Evolutionary conservation across 53 echinoderm and acorn worm species (phyloP), one percentile per base, ranked within the genome.

Genomic region (Arbacia lixula): DNA sequence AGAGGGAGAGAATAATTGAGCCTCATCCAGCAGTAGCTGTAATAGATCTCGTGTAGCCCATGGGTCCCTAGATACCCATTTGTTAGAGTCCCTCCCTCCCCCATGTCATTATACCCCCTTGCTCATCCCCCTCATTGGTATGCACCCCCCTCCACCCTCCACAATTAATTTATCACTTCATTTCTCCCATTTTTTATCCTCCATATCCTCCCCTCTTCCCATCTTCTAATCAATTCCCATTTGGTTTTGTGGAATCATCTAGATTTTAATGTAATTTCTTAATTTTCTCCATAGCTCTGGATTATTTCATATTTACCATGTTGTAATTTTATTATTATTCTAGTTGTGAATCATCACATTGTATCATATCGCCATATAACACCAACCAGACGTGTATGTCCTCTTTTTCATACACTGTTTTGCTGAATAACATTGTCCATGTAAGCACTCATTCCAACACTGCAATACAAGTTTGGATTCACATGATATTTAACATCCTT

Each of bases 131-230:
- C 82, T 63, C 22, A 77, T 77, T 31, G 35, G 64, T 51, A 81
- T 81, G 82, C 82, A 81, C 50, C 32, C 56, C 62, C 64, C 82
- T 51, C 41, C 82, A 81, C 82, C 82, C 39, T 29, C 34, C 29
- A 49, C 62, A 81, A 81, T 81, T 67, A 51, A 56, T 87, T 81
- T 81, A 66, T 87, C 87, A 60, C 81, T 56, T 71, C 71, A 20
- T 81, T 71, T 69, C n/a, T 60, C 69, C 20, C 83, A 34, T 36
- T 43, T 60, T 57, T 42, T 71, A 43, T 58, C 33, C n/a, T n/a
- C 12, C 53, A 58, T 66, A 71, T 41, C 12, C 34, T 71, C 71
- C 21, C 76, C 61, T 36, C 25, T 43, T 55, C 39, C 9, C 42
- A 14, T 42, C 39, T 16, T 82, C 72, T 53, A 66, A 2, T 54